A percentile compares a stretch with the other conserved stretches of the same genome.
phyloP scores from a whole-genome alignment of 1,140 invertebrate genomes.

The Doryteuthis pealeii region DNA sequence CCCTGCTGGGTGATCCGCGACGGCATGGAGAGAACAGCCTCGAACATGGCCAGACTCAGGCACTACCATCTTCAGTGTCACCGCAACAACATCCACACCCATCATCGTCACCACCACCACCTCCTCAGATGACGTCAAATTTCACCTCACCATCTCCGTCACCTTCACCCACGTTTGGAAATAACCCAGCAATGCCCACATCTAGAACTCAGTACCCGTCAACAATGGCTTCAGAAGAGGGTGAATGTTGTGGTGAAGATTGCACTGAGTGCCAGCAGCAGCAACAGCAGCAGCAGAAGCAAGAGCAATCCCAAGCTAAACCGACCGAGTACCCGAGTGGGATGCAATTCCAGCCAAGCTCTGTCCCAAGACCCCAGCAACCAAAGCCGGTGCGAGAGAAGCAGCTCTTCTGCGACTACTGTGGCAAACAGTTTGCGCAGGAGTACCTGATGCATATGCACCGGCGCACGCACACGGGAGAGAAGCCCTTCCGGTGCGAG shows the following conservation, averaged over 20 bases:
- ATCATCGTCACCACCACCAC: too few relatives aligned
- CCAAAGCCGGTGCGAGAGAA: conserved; percentile 1
- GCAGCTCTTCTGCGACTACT: conserved; percentile 22
- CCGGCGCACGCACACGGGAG: conserved; percentile 34
- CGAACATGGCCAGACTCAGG: not conserved
- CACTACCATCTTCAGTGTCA: not conserved
- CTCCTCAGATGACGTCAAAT: too few relatives aligned
- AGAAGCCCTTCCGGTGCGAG: conserved; percentile 30
- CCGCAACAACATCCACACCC: not conserved
- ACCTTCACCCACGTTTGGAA: too few relatives aligned
- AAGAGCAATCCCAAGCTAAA: not conserved
- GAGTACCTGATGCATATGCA: conserved; percentile 42
- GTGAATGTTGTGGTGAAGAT: too few relatives aligned
- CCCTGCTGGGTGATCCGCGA: not conserved
- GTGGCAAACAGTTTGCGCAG: conserved; percentile 28
- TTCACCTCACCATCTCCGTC: too few relatives aligned
- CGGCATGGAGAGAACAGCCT: not conserved
- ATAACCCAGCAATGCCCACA: too few relatives aligned
- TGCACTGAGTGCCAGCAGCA: not conserved
- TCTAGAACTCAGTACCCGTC: too few relatives aligned
- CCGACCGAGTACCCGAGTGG: too few relatives aligned
- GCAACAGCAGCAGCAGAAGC: not conserved
- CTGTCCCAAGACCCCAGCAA: not conserved
- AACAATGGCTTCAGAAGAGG: too few relatives aligned
- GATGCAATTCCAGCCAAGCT: too few relatives aligned